These are phyloP conservation scores for Molossus molossus DNA, from an alignment of 2,797 vertebrate species.

Conservation along the genomic window DNA sequence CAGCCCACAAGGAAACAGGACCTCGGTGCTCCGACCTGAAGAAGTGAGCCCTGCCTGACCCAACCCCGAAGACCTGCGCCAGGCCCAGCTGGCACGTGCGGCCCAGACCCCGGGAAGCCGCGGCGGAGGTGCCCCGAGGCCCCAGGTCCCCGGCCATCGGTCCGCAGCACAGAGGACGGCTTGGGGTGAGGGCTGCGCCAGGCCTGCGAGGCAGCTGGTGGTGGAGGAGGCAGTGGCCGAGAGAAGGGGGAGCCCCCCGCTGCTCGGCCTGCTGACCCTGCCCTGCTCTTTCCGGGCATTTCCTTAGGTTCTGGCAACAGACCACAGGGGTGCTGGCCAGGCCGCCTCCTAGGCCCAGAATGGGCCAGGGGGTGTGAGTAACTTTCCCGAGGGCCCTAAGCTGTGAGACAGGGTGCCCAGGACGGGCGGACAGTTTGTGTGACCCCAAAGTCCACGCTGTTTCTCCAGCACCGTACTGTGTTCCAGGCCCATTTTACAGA, in stretches of 20 bases:
- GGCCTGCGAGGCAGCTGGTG: background rate
- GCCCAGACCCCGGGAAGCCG: background rate
- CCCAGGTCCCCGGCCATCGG: background rate
- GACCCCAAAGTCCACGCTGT: background rate
- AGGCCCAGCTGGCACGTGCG: fast-evolving
- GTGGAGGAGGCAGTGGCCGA: fast-evolving
- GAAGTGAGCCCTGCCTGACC: background rate
- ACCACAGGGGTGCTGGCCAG: fast-evolving
- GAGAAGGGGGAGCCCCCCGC: background rate
- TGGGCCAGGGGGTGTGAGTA: background rate
- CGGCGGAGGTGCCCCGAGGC: fast-evolving
- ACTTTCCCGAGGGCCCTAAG: background rate
- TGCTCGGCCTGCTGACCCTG: background rate
- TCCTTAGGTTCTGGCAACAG: background rate
- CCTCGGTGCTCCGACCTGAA: too few relatives aligned
- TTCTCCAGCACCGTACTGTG: background rate
- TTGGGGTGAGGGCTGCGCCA: background rate
- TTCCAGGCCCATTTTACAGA: background rate
- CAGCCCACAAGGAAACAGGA: fast-evolving
- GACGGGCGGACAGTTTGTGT: background rate
- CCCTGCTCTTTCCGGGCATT: background rate
- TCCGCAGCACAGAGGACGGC: background rate
- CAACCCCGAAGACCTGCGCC: fast-evolving
- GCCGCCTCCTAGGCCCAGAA: background rate
- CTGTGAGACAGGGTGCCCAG: background rate